A percentile compares a stretch with the other conserved stretches of the same genome.
phyloP scores from a whole-genome alignment of 1,140 invertebrate genomes.

The Drosophila busckii region DNA sequence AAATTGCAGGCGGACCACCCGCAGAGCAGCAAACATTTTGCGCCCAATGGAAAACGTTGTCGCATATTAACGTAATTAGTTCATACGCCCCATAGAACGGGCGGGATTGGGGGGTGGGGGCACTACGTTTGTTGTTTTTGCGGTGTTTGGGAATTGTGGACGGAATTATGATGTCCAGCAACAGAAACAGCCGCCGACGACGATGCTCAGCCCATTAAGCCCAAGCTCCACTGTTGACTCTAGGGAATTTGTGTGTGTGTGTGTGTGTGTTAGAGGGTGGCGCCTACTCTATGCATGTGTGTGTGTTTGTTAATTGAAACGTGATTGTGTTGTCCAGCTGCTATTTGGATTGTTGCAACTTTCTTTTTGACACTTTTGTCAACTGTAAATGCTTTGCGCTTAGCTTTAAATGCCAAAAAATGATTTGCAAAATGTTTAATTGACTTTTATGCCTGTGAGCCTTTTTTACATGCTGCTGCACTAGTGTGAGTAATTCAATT shows the following conservation, averaged over 20 bases:
- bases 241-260: no score
- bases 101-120: background rate
- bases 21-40: constrained; percentile 56
- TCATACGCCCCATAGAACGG: constrained; percentile 61
- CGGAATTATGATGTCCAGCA: constrained; percentile 67
- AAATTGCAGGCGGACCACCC: constrained; percentile 1
- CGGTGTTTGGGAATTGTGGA: constrained; percentile 71
- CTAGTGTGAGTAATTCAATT: constrained; percentile 74
- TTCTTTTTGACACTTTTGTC: constrained; percentile 70
- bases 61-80: constrained; percentile 74
- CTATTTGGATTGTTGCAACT: constrained; percentile 8
- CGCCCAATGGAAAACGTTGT: constrained; percentile 68
- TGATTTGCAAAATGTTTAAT: constrained; percentile 56
- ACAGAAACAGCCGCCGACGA: no score
- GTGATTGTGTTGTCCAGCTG: constrained; percentile 47
- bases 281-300: constrained; percentile 55
- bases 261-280: constrained; percentile 1
- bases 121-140: constrained; percentile 49
- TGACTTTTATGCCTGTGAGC: constrained; percentile 62
- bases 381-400: constrained; percentile 8
- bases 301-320: constrained; percentile 74
- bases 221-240: no score
- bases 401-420: constrained; percentile 17
- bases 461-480: no score
- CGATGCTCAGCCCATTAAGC: constrained; percentile 43